A percentile compares a stretch with the other conserved stretches of the same genome.
Evolutionary conservation across 2,888 invertebrate species (phyloP).

Genomic region (Pyralis farinalis): DNA sequence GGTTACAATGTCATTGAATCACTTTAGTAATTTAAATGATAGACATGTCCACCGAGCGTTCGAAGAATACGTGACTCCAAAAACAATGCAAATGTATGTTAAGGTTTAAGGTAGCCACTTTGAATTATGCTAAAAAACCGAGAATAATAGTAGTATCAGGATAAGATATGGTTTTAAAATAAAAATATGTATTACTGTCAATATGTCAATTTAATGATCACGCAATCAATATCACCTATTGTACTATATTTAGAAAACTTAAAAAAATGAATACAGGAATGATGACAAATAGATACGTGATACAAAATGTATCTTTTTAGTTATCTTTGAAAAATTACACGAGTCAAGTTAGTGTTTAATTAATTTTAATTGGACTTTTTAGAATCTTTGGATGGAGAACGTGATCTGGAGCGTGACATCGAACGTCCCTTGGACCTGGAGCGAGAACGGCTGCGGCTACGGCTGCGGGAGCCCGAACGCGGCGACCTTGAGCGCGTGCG

Average conservation of each 20-base stretch:
- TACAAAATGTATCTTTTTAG: slow-evolving; percentile 22
- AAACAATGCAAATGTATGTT: no score
- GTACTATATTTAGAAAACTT: slow-evolving; percentile 35
- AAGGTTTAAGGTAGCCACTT: no score
- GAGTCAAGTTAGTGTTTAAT: slow-evolving; percentile 19
- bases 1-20: no score
- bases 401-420: slow-evolving; percentile 70
- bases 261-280: slow-evolving; percentile 55
- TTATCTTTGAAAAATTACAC: slow-evolving; percentile 24
- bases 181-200: slow-evolving; percentile 14
- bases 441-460: slow-evolving; percentile 72
- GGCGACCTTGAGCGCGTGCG: slow-evolving; percentile 83
- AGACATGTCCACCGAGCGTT: no score
- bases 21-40: no score
- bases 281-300: slow-evolving; percentile 29
- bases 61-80: no score
- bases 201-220: slow-evolving; percentile 42
- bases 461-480: slow-evolving; percentile 71
- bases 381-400: slow-evolving; percentile 73
- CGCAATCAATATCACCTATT: slow-evolving; percentile 45
- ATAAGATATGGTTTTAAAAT: no score
- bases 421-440: slow-evolving; percentile 76
- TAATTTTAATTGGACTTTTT: slow-evolving; percentile 65
- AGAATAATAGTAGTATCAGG: no score
- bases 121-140: no score